Evolutionary conservation across 2,888 invertebrate species (phyloP).

Genomic region (Synergus laeviventris): DNA sequence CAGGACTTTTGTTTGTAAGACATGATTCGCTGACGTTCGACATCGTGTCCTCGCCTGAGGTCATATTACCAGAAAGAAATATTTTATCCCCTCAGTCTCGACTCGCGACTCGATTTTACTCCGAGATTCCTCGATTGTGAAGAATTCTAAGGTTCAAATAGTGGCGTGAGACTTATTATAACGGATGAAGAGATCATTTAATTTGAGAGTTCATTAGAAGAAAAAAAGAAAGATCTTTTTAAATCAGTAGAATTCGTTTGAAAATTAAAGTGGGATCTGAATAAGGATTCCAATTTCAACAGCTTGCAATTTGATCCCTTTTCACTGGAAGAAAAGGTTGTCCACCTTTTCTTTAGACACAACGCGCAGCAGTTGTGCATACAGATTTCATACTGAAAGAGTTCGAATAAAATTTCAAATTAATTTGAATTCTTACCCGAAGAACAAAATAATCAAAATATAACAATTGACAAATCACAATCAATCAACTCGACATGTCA

Average conservation of each 20-base stretch:
- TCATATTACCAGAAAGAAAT: conserved; percentile 39
- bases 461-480: too few species aligned
- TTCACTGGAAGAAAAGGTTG: neutral
- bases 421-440: too few species aligned
- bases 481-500: too few species aligned
- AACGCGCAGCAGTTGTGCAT: too few species aligned
- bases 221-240: neutral
- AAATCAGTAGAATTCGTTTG: neutral
- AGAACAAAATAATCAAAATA: too few species aligned
- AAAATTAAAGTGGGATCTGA: neutral
- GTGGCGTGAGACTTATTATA: conserved; percentile 15
- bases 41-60: conserved; percentile 37
- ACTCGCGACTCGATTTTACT: conserved; percentile 25
- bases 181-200: neutral
- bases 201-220: neutral
- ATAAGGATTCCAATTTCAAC: neutral
- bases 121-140: conserved; percentile 18
- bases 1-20: conserved; percentile 36
- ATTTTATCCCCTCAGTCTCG: conserved; percentile 31
- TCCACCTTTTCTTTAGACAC: too few species aligned
- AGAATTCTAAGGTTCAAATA: conserved; percentile 32
- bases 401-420: too few species aligned
- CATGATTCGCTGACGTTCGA: conserved; percentile 40
- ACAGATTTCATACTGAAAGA: too few species aligned
- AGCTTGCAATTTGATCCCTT: neutral